phyloP scores from a whole-genome alignment of 1,140 invertebrate genomes.

The Nomia melanderi region DNA sequence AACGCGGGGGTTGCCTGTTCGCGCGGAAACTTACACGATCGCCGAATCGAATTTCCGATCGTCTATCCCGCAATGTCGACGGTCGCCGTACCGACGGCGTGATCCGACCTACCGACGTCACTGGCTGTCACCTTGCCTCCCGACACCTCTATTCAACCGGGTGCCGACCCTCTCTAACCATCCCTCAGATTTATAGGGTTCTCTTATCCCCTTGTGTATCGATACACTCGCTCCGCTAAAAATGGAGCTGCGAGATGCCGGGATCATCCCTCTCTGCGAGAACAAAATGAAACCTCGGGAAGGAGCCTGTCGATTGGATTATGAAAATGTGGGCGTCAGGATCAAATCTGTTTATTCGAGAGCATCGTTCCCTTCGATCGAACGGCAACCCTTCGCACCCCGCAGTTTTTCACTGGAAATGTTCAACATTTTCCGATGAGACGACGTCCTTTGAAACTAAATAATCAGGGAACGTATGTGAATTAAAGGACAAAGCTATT shows the following conservation, averaged over 20 bases:
- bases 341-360: too few relatives aligned
- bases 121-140: conserved; percentile 34
- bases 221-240: conserved; percentile 3
- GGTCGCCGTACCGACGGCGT: conserved; percentile 8
- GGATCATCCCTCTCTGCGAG: background rate
- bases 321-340: background rate
- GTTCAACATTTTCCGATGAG: too few relatives aligned
- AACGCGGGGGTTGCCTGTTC: conserved; percentile 30
- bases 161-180: conserved; percentile 25
- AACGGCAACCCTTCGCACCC: too few relatives aligned
- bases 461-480: too few relatives aligned
- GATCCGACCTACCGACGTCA: conserved; percentile 27
- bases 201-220: conserved; percentile 5
- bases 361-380: too few relatives aligned
- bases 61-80: conserved; percentile 7
- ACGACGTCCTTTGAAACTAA: too few relatives aligned
- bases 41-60: conserved; percentile 60
- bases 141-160: conserved; percentile 23
- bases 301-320: background rate
- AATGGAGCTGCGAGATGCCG: background rate
- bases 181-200: conserved; percentile 41
- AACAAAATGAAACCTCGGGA: background rate
- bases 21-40: conserved; percentile 54
- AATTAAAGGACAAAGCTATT: too few relatives aligned
- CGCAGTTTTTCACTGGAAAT: too few relatives aligned